A percentile compares a stretch with the other conserved stretches of the same genome.
These are phyloP conservation scores for Ceratothoa steindachneri DNA, from an alignment of 2,888 invertebrate species.

Conservation along the genomic window DNA sequence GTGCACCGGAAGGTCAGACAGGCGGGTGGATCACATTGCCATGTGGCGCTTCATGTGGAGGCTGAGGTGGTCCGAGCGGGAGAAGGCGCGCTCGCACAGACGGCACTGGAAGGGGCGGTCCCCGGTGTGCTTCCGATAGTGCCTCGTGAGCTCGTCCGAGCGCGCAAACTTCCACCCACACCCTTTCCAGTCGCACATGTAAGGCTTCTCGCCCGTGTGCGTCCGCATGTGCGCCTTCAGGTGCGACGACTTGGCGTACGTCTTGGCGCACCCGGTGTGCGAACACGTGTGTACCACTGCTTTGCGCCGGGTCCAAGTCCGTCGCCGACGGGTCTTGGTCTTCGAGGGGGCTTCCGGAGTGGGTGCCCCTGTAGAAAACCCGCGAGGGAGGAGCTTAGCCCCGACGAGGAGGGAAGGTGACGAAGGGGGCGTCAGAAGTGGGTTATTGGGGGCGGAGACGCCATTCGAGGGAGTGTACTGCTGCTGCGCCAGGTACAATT, in stretches of 20 bases:
- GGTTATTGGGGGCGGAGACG: constrained; percentile 7
- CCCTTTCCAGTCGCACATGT: constrained; percentile 61
- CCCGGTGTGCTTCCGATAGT: constrained; percentile 58
- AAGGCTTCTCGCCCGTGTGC: constrained; percentile 63
- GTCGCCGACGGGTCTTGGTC: constrained; percentile 53
- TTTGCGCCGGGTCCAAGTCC: constrained; percentile 57
- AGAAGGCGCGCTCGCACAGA: constrained; percentile 61
- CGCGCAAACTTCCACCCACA: constrained; percentile 62
- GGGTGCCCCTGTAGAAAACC: background rate
- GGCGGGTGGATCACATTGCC: constrained; percentile 34
- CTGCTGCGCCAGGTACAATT: background rate
- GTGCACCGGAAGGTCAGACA: too few relatives aligned
- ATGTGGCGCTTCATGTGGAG: constrained; percentile 62
- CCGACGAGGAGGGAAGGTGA: constrained; percentile 21
- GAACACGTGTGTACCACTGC: constrained; percentile 55
- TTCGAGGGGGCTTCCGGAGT: constrained; percentile 17
- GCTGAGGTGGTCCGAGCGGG: constrained; percentile 61
- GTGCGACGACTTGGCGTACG: constrained; percentile 63
- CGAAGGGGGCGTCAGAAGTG: constrained; percentile 25
- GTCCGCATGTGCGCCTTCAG: constrained; percentile 64
- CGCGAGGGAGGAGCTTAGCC: constrained; percentile 15
- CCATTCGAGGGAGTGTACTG: background rate
- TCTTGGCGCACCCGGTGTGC: constrained; percentile 60
- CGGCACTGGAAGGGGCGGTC: constrained; percentile 63
- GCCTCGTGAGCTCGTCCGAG: constrained; percentile 61